These are phyloP conservation scores for Ochlodes sylvanus DNA, from an alignment of 2,888 invertebrate genomes.

Conservation along the genomic window DNA sequence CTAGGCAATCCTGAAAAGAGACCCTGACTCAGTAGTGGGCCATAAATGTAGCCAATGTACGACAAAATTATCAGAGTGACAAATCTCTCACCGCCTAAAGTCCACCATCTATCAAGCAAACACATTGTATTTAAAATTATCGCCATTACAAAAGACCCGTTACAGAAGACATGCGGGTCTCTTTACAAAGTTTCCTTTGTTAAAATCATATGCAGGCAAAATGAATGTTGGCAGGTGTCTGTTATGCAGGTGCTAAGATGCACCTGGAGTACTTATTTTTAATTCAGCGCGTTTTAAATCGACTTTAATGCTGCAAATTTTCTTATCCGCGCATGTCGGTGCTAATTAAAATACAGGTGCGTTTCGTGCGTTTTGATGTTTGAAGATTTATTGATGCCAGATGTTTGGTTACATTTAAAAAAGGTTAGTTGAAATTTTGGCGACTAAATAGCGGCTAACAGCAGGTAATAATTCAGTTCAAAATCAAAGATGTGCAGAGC, in stretches of 20 bases:
- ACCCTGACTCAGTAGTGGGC: too few relatives aligned
- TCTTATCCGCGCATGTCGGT: background rate
- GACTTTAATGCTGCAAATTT: slow-evolving; percentile 1
- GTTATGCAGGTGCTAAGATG: background rate
- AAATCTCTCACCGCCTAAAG: background rate
- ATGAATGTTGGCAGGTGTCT: slow-evolving; percentile 1
- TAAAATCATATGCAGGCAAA: slow-evolving; percentile 7
- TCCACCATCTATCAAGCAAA: background rate
- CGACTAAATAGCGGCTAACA: too few relatives aligned
- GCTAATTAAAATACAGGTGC: slow-evolving; percentile 6
- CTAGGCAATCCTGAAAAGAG: too few relatives aligned
- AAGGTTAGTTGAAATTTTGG: too few relatives aligned
- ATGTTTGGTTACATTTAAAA: background rate
- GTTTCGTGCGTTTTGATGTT: background rate
- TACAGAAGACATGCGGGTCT: slow-evolving; percentile 19
- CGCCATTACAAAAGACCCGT: background rate
- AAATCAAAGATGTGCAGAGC: too few relatives aligned
- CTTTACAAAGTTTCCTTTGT: slow-evolving; percentile 1
- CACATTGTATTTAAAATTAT: background rate
- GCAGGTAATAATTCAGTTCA: too few relatives aligned
- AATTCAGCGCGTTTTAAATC: background rate
- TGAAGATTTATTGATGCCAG: background rate
- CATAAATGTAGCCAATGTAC: too few relatives aligned
- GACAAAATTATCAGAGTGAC: too few relatives aligned
- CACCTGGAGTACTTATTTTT: background rate